Conservation (phyloP, 1,140 invertebrate genomes). For the Amphibalanus amphitrite region DNA sequence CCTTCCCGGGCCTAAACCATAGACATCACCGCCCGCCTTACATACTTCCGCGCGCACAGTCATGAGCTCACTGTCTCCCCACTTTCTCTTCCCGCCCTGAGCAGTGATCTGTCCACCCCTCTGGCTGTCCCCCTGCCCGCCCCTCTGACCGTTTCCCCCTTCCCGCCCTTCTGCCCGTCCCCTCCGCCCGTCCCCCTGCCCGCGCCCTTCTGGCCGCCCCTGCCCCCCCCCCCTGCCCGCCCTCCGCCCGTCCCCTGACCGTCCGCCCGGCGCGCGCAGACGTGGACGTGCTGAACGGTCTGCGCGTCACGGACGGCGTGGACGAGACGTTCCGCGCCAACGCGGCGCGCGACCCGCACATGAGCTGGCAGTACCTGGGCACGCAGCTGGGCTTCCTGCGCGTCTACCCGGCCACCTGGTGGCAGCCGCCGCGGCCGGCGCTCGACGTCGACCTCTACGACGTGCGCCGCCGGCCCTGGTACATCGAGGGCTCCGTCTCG, state of each 20-base stretch:
- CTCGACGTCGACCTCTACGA: slow-evolving; percentile 28
- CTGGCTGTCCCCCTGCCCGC: too few species aligned
- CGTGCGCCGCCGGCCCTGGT: slow-evolving; percentile 34
- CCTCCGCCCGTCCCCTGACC: slow-evolving; percentile 7
- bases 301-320: slow-evolving; percentile 29
- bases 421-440: slow-evolving; percentile 18
- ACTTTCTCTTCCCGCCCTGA: too few species aligned
- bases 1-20: too few species aligned
- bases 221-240: too few species aligned
- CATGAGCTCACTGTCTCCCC: too few species aligned
- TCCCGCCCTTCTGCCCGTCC: too few species aligned
- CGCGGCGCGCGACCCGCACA: slow-evolving; percentile 23
- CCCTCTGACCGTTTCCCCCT: too few species aligned
- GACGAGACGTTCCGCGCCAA: slow-evolving; percentile 31
- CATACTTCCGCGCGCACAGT: too few species aligned
- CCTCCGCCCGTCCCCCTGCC: too few species aligned
- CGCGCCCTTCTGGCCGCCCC: too few species aligned
- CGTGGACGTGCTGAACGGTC: slow-evolving; percentile 27
- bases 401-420: slow-evolving; percentile 28
- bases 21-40: too few species aligned
- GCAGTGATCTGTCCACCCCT: too few species aligned
- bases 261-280: slow-evolving; percentile 17
- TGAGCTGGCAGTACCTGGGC: slow-evolving; percentile 37
- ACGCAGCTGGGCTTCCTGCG: slow-evolving; percentile 33
- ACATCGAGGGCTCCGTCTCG: slow-evolving; percentile 36